phyloP scores from a whole-genome alignment of 2,888 invertebrate species.

The Melipona bicolor region DNA sequence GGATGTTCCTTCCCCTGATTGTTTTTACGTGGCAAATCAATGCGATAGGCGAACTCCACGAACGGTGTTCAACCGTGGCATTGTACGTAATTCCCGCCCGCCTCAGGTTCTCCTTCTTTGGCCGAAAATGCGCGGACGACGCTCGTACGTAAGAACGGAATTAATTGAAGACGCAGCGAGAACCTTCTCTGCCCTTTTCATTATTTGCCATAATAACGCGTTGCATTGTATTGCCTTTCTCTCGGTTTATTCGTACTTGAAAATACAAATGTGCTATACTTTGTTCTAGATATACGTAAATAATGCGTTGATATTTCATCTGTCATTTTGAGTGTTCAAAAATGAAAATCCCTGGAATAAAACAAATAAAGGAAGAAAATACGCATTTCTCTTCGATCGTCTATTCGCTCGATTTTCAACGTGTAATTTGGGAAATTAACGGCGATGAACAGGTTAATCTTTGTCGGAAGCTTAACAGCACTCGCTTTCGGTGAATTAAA shows the following conservation, averaged over 20 bases:
- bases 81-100: background rate
- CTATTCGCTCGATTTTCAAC: background rate
- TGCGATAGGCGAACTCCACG: background rate
- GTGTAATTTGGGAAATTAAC: background rate
- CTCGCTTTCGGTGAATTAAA: background rate
- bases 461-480: too few relatives aligned
- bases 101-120: background rate
- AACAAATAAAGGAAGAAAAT: background rate
- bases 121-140: background rate
- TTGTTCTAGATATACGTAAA: background rate
- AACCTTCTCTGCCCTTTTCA: background rate
- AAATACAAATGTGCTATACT: background rate
- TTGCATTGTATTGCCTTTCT: background rate
- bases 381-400: background rate
- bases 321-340: background rate
- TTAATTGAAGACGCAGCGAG: constrained; percentile 15
- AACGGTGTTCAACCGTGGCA: background rate
- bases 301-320: background rate
- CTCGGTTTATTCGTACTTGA: background rate
- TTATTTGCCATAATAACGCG: background rate
- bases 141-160: background rate
- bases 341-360: background rate
- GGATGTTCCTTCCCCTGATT: background rate
- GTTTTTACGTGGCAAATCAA: background rate
- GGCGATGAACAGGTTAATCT: too few relatives aligned